Evolutionary conservation across 2,888 invertebrate genomes (phyloP).

Genomic region (Drosophila paranaensis): DNA sequence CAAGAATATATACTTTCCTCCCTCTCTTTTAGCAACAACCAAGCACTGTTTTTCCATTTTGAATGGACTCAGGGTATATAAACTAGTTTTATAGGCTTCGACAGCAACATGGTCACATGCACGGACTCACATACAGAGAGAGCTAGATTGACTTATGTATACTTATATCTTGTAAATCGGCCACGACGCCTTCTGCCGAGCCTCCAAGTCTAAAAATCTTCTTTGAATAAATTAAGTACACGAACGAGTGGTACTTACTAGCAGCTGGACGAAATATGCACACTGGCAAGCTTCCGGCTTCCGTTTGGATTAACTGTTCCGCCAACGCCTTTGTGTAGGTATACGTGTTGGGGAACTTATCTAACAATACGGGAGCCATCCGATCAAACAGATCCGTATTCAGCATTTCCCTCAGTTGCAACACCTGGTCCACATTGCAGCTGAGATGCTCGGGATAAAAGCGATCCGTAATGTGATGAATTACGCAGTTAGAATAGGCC

Average conservation of each 20-base stretch:
- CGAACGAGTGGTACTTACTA: constrained; percentile 18
- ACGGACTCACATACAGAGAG: too few relatives aligned
- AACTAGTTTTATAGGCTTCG: too few relatives aligned
- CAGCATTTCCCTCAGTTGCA: constrained; percentile 76
- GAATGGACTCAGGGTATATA: too few relatives aligned
- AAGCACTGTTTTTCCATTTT: too few relatives aligned
- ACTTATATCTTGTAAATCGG: too few relatives aligned
- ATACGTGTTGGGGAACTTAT: constrained; percentile 88
- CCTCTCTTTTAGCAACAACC: too few relatives aligned
- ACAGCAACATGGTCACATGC: too few relatives aligned
- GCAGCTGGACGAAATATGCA: constrained; percentile 88
- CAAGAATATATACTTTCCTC: too few relatives aligned
- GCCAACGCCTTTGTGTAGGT: constrained; percentile 90
- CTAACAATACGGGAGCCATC: neutral
- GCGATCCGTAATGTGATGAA: constrained; percentile 82
- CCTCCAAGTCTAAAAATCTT: too few relatives aligned
- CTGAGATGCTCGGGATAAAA: constrained; percentile 82
- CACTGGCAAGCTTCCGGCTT: constrained; percentile 87
- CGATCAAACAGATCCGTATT: constrained; percentile 72
- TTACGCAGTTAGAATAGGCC: constrained; percentile 88
- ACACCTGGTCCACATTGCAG: constrained; percentile 80
- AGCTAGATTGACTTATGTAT: too few relatives aligned
- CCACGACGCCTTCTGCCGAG: too few relatives aligned
- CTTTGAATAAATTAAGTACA: too few relatives aligned
- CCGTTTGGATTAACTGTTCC: constrained; percentile 87